Percentiles rank a stretch among this genome's conserved stretches.
Evolutionary conservation across 92 coral and sea anemone species (phyloP).

Genomic region (Hydrozoanthus gracilis): DNA sequence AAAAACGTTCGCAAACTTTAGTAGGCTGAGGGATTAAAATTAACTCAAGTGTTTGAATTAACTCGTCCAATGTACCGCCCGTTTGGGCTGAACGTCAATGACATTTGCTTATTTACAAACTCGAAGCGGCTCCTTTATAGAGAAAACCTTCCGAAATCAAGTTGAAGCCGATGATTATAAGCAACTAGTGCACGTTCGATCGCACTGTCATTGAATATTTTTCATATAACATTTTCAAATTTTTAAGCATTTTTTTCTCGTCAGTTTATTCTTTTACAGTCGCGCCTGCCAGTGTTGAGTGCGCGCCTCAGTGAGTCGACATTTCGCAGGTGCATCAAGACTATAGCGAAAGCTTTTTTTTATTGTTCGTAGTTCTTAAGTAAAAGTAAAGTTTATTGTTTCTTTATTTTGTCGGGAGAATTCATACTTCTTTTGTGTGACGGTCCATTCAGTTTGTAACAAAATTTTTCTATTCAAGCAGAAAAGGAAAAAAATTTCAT

Average conservation of each 20-base stretch:
- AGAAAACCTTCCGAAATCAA: conserved; percentile 30
- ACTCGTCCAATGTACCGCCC: conserved; percentile 19
- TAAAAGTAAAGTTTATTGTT: neutral
- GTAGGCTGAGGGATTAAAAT: conserved; percentile 18
- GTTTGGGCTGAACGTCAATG: conserved; percentile 21
- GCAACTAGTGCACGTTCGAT: neutral
- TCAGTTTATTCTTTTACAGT: neutral
- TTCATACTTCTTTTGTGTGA: neutral
- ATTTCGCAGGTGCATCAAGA: conserved; percentile 13
- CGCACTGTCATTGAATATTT: neutral
- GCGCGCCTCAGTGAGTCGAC: neutral
- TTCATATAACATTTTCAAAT: neutral
- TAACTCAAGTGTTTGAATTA: conserved; percentile 24
- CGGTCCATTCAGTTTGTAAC: neutral
- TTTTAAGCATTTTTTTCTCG: neutral
- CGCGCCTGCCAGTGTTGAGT: neutral
- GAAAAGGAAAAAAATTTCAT: neutral
- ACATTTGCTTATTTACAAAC: conserved; percentile 39
- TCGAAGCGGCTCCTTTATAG: conserved; percentile 20
- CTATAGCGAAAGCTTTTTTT: neutral
- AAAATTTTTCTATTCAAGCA: neutral
- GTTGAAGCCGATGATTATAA: conserved; percentile 27
- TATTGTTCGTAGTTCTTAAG: neutral
- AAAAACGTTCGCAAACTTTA: conserved; percentile 28
- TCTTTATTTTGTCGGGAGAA: neutral